Evolutionary conservation across 2,113 vertebrate species (phyloP).

Genomic region (Deroptyus accipitrinus): DNA sequence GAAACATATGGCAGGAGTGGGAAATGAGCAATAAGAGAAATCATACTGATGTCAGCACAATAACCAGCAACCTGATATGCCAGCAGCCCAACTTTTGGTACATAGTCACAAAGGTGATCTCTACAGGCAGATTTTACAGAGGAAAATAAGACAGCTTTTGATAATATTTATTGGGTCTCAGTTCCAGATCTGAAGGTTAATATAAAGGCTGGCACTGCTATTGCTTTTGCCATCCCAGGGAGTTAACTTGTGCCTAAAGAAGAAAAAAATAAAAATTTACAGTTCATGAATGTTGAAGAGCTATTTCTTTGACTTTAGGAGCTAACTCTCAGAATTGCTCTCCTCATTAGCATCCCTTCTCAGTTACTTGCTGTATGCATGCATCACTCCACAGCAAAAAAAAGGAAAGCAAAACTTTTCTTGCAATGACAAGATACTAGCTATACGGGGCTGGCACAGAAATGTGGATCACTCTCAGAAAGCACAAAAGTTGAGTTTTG

Average conservation of each 20-base stretch:
- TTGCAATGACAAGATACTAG: neutral
- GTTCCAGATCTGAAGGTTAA: neutral
- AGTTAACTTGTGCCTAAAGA: neutral
- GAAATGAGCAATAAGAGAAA: neutral
- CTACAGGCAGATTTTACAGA: neutral
- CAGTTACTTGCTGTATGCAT: neutral
- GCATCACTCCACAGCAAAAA: neutral
- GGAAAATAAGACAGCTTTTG: neutral
- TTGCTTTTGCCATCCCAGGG: neutral
- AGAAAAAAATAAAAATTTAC: neutral
- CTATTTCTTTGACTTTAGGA: neutral
- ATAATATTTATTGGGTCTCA: neutral
- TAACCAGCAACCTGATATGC: neutral
- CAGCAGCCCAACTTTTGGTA: neutral
- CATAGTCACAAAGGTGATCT: neutral
- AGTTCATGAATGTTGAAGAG: neutral
- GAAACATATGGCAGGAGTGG: neutral
- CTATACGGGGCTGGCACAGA: neutral
- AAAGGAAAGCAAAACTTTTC: neutral
- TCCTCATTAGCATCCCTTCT: neutral
- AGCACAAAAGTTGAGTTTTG: neutral
- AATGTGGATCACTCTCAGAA: neutral
- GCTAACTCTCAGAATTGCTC: neutral
- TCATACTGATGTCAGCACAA: neutral
- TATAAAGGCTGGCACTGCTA: neutral